A percentile compares a stretch with the other conserved stretches of the same genome.
Evolutionary conservation across 1,140 invertebrate genomes (phyloP).

Genomic region (Zaprionus capensis): DNA sequence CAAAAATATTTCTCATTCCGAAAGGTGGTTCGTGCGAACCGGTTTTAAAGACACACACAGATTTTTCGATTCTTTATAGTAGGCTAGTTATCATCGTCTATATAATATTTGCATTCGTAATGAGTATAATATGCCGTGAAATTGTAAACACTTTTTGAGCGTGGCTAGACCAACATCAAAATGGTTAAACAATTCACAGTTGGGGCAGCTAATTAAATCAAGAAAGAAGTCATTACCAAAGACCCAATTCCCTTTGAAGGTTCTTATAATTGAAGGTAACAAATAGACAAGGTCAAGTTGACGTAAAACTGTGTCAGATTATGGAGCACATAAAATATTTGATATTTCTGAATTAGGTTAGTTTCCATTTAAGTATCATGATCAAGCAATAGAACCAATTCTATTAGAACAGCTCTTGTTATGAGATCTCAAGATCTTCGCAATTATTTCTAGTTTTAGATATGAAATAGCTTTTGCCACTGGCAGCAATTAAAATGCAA

Average conservation of each 20-base stretch:
- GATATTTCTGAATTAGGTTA: too few species aligned
- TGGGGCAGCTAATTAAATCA: neutral
- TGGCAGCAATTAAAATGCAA: conserved; percentile 17
- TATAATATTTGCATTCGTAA: conserved; percentile 73
- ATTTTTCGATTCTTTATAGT: conserved; percentile 32
- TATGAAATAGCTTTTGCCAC: neutral
- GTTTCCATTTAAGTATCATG: too few species aligned
- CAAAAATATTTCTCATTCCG: conserved; percentile 67
- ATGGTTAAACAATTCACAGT: conserved; percentile 12
- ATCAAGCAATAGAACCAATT: neutral
- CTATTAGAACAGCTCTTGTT: neutral
- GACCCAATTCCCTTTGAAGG: neutral
- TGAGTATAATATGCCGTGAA: conserved; percentile 75
- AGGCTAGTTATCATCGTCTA: conserved; percentile 34
- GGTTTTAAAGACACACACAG: conserved; percentile 40
- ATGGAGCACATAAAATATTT: too few species aligned
- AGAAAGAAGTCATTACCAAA: conserved; percentile 1
- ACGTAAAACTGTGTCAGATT: neutral
- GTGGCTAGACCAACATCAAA: conserved; percentile 46
- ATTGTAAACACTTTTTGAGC: conserved; percentile 69
- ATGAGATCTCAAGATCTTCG: neutral
- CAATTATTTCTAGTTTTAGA: neutral
- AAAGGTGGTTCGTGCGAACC: conserved; percentile 69
- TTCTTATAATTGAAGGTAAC: neutral
- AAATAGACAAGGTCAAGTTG: neutral